A percentile compares a stretch with the other conserved stretches of the same genome.
Conservation (phyloP, 1,140 invertebrate genomes). For the Rhopalosiphum maidis region DNA sequence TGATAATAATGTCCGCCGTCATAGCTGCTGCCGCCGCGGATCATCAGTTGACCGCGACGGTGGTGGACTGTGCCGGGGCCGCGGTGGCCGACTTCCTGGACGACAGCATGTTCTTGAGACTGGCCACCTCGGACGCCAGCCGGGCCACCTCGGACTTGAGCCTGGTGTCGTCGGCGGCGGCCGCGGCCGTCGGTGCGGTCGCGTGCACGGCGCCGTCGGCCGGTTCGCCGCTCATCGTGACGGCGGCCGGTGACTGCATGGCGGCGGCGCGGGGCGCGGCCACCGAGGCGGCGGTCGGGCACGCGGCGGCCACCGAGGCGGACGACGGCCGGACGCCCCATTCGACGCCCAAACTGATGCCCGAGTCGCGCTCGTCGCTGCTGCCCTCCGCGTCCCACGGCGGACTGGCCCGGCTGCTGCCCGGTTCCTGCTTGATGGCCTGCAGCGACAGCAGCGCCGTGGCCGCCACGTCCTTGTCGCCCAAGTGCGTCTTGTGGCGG, state of each 20-base stretch:
- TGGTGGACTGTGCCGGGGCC: constrained; percentile 31
- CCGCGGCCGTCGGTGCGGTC: constrained; percentile 58
- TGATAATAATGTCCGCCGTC: not conserved
- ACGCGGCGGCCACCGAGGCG: constrained; percentile 63
- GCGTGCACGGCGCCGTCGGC: constrained; percentile 67
- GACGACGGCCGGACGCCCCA: constrained; percentile 64
- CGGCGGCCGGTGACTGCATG: constrained; percentile 88
- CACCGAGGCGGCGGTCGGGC: constrained; percentile 70
- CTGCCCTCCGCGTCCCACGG: constrained; percentile 85
- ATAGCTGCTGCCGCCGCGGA: not conserved
- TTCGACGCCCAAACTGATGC: constrained; percentile 81
- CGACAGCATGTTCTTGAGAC: constrained; percentile 72
- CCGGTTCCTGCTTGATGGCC: constrained; percentile 83
- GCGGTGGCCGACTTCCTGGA: constrained; percentile 43
- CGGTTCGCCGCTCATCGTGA: constrained; percentile 79
- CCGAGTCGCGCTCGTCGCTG: constrained; percentile 86
- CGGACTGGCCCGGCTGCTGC: constrained; percentile 70
- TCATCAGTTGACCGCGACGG: constrained; percentile 45
- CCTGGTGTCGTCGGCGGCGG: constrained; percentile 65
- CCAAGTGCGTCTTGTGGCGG: constrained; percentile 88
- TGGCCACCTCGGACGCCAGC: constrained; percentile 90
- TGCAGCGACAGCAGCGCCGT: constrained; percentile 77
- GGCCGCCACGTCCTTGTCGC: constrained; percentile 83
- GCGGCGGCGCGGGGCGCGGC: constrained; percentile 76
- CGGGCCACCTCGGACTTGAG: constrained; percentile 85